Conservation (phyloP, 1,140 invertebrate species). For the Epicauta chinensis region DNA sequence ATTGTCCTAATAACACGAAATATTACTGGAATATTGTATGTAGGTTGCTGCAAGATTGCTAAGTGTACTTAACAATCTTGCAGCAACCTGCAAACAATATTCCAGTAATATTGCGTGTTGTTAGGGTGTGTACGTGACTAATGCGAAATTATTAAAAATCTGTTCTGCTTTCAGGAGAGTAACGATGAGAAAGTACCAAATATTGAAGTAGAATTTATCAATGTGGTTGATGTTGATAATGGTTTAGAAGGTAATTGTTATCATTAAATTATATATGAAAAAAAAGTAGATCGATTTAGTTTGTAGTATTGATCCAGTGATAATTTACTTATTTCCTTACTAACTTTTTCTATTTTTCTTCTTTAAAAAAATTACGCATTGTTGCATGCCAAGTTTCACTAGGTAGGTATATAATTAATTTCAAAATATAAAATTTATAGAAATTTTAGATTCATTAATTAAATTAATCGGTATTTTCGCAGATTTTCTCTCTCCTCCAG, state of each 20-base stretch:
- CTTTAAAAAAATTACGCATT: background rate
- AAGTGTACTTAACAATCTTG: too few species aligned
- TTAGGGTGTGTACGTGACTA: too few species aligned
- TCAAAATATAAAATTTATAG: background rate
- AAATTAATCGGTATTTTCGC: slow-evolving; percentile 10
- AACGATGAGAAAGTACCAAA: slow-evolving; percentile 19
- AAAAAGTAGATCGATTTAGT: background rate
- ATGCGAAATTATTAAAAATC: background rate
- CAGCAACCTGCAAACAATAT: too few species aligned
- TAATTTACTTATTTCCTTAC: background rate
- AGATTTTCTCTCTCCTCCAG: slow-evolving; percentile 53
- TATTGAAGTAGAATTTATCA: slow-evolving; percentile 35
- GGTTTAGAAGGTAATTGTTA: slow-evolving; percentile 34
- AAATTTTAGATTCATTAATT: background rate
- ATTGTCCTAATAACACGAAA: too few species aligned
- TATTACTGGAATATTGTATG: too few species aligned
- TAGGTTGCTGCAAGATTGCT: too few species aligned
- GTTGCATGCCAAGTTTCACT: slow-evolving; percentile 20
- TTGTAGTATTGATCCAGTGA: background rate
- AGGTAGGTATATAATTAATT: slow-evolving; percentile 19
- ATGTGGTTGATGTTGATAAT: slow-evolving; percentile 33
- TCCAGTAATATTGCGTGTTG: too few species aligned
- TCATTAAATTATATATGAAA: background rate
- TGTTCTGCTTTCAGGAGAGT: slow-evolving; percentile 6
- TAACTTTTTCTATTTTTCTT: background rate